phyloP scores from a whole-genome alignment of 2,888 invertebrate species.

The Girardia tigrina region DNA sequence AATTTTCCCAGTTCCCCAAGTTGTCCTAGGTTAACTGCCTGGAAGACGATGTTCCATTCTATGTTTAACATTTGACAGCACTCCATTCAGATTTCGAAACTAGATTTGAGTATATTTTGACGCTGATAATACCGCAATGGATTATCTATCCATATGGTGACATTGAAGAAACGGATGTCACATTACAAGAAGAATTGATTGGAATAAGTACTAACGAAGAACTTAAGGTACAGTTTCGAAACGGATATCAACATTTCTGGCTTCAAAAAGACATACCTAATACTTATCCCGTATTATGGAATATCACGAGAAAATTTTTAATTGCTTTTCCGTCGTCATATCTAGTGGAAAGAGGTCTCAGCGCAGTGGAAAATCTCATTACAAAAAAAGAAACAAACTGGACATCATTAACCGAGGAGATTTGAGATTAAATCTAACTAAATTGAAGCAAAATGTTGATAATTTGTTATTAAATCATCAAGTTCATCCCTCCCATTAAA shows the following conservation, averaged over 20 bases:
- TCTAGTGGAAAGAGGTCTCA: conserved; percentile 1
- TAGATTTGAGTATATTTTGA: conserved; percentile 13
- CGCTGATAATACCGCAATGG: conserved; percentile 9
- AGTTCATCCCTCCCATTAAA: too few species aligned
- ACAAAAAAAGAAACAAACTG: conserved; percentile 12
- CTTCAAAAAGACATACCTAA: not conserved
- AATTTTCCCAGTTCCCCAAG: not conserved
- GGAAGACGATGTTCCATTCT: not conserved
- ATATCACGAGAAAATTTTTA: not conserved
- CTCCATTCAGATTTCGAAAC: conserved; percentile 10
- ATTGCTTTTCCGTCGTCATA: conserved; percentile 1
- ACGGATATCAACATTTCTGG: conserved; percentile 15
- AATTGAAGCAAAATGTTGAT: not conserved
- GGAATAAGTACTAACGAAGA: conserved; percentile 20
- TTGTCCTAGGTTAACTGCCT: not conserved
- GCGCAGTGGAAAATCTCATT: not conserved
- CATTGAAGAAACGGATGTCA: conserved; percentile 12
- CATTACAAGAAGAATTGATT: not conserved
- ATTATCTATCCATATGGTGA: conserved; percentile 10
- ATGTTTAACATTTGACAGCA: not conserved
- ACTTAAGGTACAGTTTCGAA: conserved; percentile 8
- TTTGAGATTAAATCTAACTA: not conserved
- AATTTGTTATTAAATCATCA: too few species aligned
- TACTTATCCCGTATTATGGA: not conserved
- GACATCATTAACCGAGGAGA: conserved; percentile 19